A percentile compares a stretch with the other conserved stretches of the same genome.
These are phyloP conservation scores for Hemichromis elongatus DNA, from an alignment of 2,113 vertebrate genomes.

Conservation along the genomic window DNA sequence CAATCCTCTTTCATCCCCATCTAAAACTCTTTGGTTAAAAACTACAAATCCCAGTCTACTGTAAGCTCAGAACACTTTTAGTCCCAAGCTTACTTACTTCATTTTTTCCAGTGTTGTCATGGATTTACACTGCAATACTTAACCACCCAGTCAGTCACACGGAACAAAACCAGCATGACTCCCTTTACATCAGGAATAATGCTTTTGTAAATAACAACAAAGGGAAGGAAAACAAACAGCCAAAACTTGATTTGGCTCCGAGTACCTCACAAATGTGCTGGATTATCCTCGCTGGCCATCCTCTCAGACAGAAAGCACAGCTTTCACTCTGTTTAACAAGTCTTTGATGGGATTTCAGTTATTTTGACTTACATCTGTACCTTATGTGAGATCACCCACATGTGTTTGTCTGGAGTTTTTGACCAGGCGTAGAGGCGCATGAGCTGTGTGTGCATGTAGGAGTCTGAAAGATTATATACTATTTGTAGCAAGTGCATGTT, in stretches of 20 bases:
- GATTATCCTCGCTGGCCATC: not conserved
- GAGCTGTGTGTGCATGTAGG: not conserved
- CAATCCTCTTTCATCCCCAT: not conserved
- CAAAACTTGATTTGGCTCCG: conserved; percentile 30
- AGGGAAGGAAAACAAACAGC: conserved; percentile 8
- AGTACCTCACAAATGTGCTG: conserved; percentile 10
- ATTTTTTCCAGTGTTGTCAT: conserved; percentile 42
- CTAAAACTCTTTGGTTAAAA: conserved; percentile 13
- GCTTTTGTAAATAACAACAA: conserved; percentile 4
- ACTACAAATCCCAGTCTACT: conserved; percentile 15
- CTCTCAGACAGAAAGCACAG: not conserved
- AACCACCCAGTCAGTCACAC: not conserved
- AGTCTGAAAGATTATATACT: not conserved
- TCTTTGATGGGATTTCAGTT: conserved; percentile 48
- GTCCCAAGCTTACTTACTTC: conserved; percentile 9
- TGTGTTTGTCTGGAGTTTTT: not conserved
- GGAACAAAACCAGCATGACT: not conserved
- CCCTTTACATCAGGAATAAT: conserved; percentile 18
- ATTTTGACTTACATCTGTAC: conserved; percentile 22
- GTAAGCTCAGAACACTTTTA: conserved; percentile 1
- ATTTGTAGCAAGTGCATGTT: not conserved
- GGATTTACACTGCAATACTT: conserved; percentile 31
- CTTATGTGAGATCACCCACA: not conserved
- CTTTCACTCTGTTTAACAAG: conserved; percentile 17
- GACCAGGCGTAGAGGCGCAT: conserved; percentile 27